phyloP scores from a whole-genome alignment of 53 echinoderm and acorn worm species.

The Paracentrotus lividus region DNA sequence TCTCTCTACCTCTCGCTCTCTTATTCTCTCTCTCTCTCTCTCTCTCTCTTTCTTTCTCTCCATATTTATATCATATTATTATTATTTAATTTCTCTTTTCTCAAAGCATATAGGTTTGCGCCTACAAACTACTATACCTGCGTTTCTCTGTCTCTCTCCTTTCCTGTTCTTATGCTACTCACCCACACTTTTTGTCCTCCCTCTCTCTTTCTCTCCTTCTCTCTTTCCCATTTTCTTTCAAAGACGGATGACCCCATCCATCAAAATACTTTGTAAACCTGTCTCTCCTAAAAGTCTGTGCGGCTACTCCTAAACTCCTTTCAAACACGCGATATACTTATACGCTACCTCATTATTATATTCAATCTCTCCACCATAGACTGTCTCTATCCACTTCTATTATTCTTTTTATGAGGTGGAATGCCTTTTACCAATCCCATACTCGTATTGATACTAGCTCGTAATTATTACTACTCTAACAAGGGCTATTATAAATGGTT shows the following conservation, averaged over 20 bases:
- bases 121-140: too few relatives aligned
- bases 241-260: conserved; percentile 55
- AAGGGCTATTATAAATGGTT: background rate
- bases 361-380: background rate
- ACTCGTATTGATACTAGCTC: conserved; percentile 17
- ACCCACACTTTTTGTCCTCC: too few relatives aligned
- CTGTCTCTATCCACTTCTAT: conserved; percentile 34
- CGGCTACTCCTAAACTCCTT: conserved; percentile 38
- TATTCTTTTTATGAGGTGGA: conserved; percentile 44
- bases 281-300: conserved; percentile 26
- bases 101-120: too few relatives aligned
- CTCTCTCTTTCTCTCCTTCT: background rate
- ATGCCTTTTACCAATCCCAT: conserved; percentile 1
- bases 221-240: background rate
- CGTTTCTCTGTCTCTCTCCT: background rate
- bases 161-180: too few relatives aligned
- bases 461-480: conserved; percentile 58
- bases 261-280: conserved; percentile 57
- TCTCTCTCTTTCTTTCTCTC: background rate
- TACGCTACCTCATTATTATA: background rate
- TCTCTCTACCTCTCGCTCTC: background rate
- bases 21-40: background rate
- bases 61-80: too few relatives aligned
- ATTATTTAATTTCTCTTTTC: too few relatives aligned
- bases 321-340: conserved; percentile 15